These are phyloP conservation scores for Hippopotamus amphibius DNA, from an alignment of 2,113 vertebrate genomes.

Conservation along the genomic window DNA sequence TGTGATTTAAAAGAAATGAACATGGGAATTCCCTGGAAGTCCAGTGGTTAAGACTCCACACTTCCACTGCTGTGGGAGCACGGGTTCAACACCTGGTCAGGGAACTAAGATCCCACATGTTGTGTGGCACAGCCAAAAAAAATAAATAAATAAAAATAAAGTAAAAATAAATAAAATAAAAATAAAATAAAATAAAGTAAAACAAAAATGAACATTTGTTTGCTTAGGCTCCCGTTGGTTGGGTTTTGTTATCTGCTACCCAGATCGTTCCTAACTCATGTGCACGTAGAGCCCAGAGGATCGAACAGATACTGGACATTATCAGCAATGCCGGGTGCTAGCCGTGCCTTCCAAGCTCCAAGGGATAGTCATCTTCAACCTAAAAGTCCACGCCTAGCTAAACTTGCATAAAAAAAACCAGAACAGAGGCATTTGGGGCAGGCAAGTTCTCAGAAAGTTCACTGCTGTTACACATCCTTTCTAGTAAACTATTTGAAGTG, in stretches of 20 bases:
- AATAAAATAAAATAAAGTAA: not conserved
- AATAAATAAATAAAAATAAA: not conserved
- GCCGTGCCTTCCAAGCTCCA: not conserved
- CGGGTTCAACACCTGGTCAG: not conserved
- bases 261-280: not conserved
- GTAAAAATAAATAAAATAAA: not conserved
- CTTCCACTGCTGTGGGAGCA: not conserved
- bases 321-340: not conserved
- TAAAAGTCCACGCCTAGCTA: not conserved
- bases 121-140: not conserved
- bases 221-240: rapidly evolving
- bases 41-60: not conserved
- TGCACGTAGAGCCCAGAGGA: rapidly evolving
- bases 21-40: not conserved
- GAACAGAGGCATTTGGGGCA: not conserved
- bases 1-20: not conserved
- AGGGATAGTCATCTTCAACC: not conserved
- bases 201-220: too few species aligned
- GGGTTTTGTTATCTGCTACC: not conserved
- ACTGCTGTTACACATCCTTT: not conserved
- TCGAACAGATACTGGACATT: not conserved
- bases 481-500: not conserved
- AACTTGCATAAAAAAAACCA: not conserved
- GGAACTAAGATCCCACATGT: not conserved
- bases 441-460: not conserved